These are phyloP conservation scores for Teleogryllus oceanicus DNA, from an alignment of 2,888 invertebrate genomes.

Conservation along the genomic window DNA sequence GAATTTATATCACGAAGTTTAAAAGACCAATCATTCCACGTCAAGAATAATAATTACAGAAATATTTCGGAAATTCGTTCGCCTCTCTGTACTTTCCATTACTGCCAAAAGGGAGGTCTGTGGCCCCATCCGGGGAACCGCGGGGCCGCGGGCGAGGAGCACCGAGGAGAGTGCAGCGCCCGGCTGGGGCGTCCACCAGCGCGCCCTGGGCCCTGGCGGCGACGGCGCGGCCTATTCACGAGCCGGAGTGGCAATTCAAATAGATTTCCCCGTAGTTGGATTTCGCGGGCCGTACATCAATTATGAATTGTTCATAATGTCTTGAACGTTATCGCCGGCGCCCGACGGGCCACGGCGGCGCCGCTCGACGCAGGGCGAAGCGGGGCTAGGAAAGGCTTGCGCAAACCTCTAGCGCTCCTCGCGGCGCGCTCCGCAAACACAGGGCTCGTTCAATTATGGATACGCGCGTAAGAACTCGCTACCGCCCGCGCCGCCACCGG, in stretches of 20 bases:
- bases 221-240: too few species aligned
- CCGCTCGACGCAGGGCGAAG: not conserved
- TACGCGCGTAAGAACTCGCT: not conserved
- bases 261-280: not conserved
- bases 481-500: not conserved
- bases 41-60: too few species aligned
- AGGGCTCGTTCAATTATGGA: not conserved
- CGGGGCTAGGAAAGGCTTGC: not conserved
- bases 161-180: not conserved
- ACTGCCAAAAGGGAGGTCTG: too few species aligned
- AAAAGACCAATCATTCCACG: too few species aligned
- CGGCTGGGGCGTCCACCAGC: not conserved
- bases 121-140: not conserved
- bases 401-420: conserved; percentile 9
- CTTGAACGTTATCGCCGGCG: conserved; percentile 5
- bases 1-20: too few species aligned
- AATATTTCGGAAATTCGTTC: too few species aligned
- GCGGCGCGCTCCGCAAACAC: conserved; percentile 8
- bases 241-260: conserved; percentile 5
- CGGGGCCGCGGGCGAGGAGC: not conserved
- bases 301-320: not conserved
- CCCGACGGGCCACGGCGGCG: not conserved
- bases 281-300: not conserved
- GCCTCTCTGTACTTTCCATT: too few species aligned
- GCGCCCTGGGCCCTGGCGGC: not conserved